Percentiles rank a stretch among this genome's conserved stretches.
Evolutionary conservation across 1,140 invertebrate genomes (phyloP).

Genomic region (Micrasema longulum): DNA sequence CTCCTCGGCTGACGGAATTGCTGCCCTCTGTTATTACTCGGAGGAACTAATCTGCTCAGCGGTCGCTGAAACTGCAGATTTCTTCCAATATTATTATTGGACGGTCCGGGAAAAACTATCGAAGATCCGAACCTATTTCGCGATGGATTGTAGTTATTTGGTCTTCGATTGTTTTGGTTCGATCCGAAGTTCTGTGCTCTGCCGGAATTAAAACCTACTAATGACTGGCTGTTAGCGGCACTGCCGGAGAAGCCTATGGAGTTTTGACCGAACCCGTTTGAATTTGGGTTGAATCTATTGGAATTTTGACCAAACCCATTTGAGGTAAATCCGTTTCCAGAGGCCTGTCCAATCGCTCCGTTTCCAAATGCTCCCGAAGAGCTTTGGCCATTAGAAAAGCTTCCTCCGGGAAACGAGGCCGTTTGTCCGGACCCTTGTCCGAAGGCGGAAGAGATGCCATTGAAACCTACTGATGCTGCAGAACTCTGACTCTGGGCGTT

Average conservation of each 20-base stretch:
- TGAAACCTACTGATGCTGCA: constrained; percentile 22
- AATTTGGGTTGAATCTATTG: constrained; percentile 15
- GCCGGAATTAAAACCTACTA: constrained; percentile 27
- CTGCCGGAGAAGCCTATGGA: constrained; percentile 37
- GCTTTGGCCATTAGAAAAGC: constrained; percentile 44
- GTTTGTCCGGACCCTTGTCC: constrained; percentile 37
- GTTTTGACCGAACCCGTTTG: constrained; percentile 16
- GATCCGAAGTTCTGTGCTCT: constrained; percentile 12
- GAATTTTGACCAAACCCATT: constrained; percentile 11
- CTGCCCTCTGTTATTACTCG: constrained; percentile 17
- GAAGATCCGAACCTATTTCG: constrained; percentile 17
- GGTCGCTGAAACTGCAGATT: constrained; percentile 26
- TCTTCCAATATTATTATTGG: constrained; percentile 32
- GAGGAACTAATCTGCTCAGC: constrained; percentile 5
- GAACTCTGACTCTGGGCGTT: constrained; percentile 44
- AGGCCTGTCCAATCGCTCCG: constrained; percentile 42
- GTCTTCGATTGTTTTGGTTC: not conserved
- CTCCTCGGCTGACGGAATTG: constrained; percentile 34
- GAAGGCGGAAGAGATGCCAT: constrained; percentile 43
- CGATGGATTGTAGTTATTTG: constrained; percentile 17
- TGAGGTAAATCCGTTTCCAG: constrained; percentile 26
- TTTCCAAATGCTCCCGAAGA: constrained; percentile 45
- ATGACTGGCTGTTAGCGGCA: constrained; percentile 44
- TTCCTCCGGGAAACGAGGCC: constrained; percentile 42
- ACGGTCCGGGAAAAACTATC: constrained; percentile 46